Percentiles rank a stretch among this genome's conserved stretches.
phyloP scores from a whole-genome alignment of 2,113 vertebrate species.

The Rhizomys pruinosus region DNA sequence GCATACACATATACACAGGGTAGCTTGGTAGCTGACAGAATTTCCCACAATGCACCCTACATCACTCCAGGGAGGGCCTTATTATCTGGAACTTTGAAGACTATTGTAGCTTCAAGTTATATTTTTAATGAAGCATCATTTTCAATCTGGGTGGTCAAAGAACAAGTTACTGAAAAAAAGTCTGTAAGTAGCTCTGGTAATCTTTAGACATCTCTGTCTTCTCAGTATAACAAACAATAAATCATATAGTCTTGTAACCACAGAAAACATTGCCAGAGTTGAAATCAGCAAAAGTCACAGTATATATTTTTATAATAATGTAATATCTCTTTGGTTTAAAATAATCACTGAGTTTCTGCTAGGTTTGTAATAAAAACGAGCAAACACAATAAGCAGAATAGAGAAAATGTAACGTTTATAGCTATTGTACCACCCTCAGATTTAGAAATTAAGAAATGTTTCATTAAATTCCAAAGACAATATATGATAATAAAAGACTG shows the following conservation, averaged over 20 bases:
- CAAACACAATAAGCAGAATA: constrained; percentile 51
- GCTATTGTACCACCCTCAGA: constrained; percentile 22
- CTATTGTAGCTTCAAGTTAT: neutral
- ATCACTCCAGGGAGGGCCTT: neutral
- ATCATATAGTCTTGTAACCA: constrained; percentile 7
- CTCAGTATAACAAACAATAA: constrained; percentile 30
- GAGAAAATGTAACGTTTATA: constrained; percentile 67
- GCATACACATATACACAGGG: neutral
- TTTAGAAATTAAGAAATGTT: constrained; percentile 53
- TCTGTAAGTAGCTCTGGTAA: neutral
- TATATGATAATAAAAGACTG: constrained; percentile 53
- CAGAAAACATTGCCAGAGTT: neutral
- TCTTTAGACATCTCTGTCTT: constrained; percentile 13
- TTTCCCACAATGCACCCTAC: constrained; percentile 51
- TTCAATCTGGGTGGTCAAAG: constrained; percentile 33
- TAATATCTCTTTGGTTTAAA: constrained; percentile 14
- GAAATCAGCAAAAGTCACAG: constrained; percentile 16
- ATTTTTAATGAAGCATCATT: constrained; percentile 72
- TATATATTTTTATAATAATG: constrained; percentile 36
- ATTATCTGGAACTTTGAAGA: neutral
- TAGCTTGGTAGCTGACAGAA: constrained; percentile 39
- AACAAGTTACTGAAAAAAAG: constrained; percentile 50
- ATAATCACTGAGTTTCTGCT: constrained; percentile 17
- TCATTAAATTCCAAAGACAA: constrained; percentile 34
- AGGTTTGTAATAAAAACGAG: constrained; percentile 52